These are phyloP conservation scores for Armadillidium nasatum DNA, from an alignment of 1,140 invertebrate genomes.

Conservation along the genomic window DNA sequence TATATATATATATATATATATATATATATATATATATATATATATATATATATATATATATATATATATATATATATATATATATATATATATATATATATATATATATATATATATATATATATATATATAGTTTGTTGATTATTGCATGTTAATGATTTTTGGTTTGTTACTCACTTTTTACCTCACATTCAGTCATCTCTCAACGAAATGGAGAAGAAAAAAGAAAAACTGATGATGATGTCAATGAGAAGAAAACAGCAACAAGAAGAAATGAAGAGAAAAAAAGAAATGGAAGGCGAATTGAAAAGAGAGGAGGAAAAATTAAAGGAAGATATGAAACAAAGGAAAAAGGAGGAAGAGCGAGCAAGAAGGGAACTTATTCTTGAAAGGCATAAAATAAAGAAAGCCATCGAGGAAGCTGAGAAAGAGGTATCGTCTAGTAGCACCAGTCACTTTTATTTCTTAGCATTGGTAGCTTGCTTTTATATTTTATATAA, in stretches of 20 bases:
- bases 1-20: no score
- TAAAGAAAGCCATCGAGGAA: conserved; percentile 90
- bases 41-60: no score
- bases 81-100: neutral
- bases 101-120: neutral
- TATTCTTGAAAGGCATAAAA: conserved; percentile 89
- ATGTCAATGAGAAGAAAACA: conserved; percentile 44
- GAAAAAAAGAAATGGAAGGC: conserved; percentile 60
- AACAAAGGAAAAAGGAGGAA: conserved; percentile 80
- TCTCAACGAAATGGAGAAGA: conserved; percentile 45
- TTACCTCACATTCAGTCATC: conserved; percentile 36
- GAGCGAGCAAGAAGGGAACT: conserved; percentile 75
- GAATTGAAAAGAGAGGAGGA: conserved; percentile 64
- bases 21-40: no score
- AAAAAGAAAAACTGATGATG: conserved; percentile 46
- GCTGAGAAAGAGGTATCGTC: conserved; percentile 72
- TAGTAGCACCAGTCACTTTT: neutral
- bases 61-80: no score
- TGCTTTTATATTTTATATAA: no score
- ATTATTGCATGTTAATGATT: no score
- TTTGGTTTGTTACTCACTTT: conserved; percentile 41
- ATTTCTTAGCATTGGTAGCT: no score
- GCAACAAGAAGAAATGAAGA: conserved; percentile 77
- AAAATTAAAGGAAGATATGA: conserved; percentile 77
- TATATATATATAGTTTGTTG: no score